Evolutionary conservation across 2,888 invertebrate species (phyloP), one percentile per base, ranked within the genome.

Genomic region (Rotaria socialis): DNA sequence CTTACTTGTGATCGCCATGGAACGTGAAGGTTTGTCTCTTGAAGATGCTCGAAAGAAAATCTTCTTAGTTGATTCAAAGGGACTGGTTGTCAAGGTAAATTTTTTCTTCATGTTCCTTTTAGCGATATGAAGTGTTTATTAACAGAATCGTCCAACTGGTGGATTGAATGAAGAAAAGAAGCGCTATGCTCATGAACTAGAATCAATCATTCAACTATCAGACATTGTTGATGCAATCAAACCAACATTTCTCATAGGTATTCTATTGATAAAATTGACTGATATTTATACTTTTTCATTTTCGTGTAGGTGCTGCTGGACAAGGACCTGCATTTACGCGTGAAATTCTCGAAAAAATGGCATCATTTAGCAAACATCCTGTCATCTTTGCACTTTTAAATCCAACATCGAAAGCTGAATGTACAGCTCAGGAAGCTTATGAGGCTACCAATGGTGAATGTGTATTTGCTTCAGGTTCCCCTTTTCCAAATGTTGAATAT

Each of bases 351-450:
- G 92, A 93, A 89, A 93, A 94, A 90, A 97, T 99, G 97, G 96
- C 93, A 24, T 92, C 93, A 86, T 93, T 94, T 90, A 96, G 96
- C 92, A 93, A 94, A 41, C 93, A 93, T 86, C 99, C 99, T 1
- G 94, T 99, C 88, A 95, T 99, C 89, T 99, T 99, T 92, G 98
- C 99, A 24, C 93, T 99, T 85, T 97, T 47, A 90, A 99, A 99
- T 93, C 99, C 99, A 86, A 99, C 99, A 86, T 94, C 94, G 91
- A 97, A 96, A 92, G 96, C 99, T 0, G 99, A 99, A 92, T 99
- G 99, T 91, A 98, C 99, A 24, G 99, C 99, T 24, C 96, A 96
- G 91, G 94, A 96, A 89, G 98, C 97, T 8, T 99, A 97, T 92
- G 93, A 91, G 74, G 92, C 94, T 89, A 96, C 97, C 0, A 94